phyloP scores from a whole-genome alignment of 2,888 invertebrate species.

The Halocaridina rubra region DNA sequence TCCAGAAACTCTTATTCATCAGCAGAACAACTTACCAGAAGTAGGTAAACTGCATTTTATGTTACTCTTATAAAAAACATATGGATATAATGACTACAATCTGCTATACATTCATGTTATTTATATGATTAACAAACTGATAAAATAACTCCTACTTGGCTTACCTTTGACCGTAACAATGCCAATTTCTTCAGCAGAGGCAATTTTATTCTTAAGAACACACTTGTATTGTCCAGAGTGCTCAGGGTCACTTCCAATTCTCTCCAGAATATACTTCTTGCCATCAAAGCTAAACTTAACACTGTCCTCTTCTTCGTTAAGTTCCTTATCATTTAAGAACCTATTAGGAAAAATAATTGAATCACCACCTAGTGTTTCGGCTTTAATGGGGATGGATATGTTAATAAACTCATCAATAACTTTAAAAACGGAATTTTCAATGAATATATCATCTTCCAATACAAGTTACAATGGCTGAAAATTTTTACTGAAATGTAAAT shows the following conservation, averaged over 20 bases:
- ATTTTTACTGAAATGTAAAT: too few relatives aligned
- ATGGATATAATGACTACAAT: background rate
- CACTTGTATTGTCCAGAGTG: conserved; percentile 58
- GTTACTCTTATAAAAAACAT: background rate
- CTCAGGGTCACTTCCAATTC: conserved; percentile 60
- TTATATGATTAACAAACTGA: background rate
- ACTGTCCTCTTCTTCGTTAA: conserved; percentile 33
- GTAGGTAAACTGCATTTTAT: background rate
- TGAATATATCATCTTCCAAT: too few relatives aligned
- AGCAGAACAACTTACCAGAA: too few relatives aligned
- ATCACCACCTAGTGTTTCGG: too few relatives aligned
- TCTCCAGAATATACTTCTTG: conserved; percentile 57
- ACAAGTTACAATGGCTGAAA: too few relatives aligned
- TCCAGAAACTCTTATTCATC: too few relatives aligned
- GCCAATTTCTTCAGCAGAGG: conserved; percentile 36
- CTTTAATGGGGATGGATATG: too few relatives aligned
- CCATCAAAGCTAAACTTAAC: conserved; percentile 54
- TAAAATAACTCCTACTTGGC: background rate
- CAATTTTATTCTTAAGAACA: conserved; percentile 61
- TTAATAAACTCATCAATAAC: too few relatives aligned
- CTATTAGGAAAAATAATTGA: too few relatives aligned
- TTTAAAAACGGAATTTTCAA: too few relatives aligned
- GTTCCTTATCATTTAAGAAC: conserved; percentile 52
- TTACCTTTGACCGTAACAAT: conserved; percentile 52
- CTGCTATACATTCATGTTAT: background rate